Conservation (phyloP, 2,113 vertebrate species). For the Butorides virescens region DNA sequence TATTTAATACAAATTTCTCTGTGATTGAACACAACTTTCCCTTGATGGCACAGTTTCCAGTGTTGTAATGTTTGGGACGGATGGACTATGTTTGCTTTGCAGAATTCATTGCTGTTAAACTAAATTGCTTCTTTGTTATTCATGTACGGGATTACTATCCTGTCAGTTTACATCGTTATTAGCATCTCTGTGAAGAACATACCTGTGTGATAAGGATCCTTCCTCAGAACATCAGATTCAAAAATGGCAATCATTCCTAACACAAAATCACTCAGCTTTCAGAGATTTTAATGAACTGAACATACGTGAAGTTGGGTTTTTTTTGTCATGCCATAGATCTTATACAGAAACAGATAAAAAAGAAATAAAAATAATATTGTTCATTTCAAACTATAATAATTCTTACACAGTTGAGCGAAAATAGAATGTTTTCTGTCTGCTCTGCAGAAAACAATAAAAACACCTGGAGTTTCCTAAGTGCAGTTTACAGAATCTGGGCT, state of each 20-base stretch:
- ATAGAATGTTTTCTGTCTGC: neutral
- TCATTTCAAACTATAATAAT: neutral
- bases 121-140: neutral
- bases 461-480: neutral
- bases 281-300: neutral
- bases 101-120: neutral
- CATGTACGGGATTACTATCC: neutral
- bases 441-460: neutral
- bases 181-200: neutral
- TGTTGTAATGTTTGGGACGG: neutral
- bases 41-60: neutral
- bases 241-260: neutral
- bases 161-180: neutral
- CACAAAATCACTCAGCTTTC: neutral
- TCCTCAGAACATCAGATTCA: neutral
- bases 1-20: neutral
- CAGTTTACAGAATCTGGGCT: neutral
- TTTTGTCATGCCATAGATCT: neutral
- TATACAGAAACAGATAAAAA: neutral
- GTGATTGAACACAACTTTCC: neutral
- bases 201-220: neutral
- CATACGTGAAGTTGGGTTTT: neutral
- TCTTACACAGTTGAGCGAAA: neutral
- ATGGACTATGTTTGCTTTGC: neutral
- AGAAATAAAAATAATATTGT: neutral